Conservation (phyloP, 2,888 invertebrate species). For the Coelogynopora nodosa region DNA sequence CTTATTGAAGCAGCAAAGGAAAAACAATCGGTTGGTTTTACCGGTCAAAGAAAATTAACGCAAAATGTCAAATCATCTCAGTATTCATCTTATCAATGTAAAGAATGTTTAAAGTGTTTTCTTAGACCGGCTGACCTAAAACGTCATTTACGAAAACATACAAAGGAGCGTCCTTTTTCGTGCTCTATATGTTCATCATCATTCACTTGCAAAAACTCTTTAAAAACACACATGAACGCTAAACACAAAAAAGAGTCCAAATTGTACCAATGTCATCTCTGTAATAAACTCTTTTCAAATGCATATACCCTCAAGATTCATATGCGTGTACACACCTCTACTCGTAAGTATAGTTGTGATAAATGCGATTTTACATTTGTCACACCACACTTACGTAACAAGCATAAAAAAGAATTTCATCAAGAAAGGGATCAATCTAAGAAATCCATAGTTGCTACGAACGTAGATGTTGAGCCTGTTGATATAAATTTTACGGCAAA, state of each 20-base stretch:
- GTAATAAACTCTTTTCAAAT: neutral
- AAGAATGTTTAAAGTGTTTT: constrained; percentile 7
- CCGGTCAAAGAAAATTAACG: neutral
- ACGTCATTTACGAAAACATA: constrained; percentile 1
- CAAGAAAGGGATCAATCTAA: neutral
- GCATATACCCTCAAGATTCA: neutral
- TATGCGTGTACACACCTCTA: constrained; percentile 19
- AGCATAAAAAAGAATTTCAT: neutral
- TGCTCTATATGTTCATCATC: neutral
- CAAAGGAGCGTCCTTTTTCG: constrained; percentile 2
- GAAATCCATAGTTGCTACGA: neutral
- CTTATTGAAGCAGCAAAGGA: constrained; percentile 32
- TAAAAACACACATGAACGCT: neutral
- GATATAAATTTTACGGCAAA: too few relatives aligned
- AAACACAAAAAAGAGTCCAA: neutral
- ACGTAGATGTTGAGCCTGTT: neutral
- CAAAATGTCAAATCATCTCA: neutral
- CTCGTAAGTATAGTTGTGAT: neutral
- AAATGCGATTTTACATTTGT: neutral
- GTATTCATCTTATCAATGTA: neutral
- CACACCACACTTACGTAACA: neutral
- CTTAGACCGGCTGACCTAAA: neutral
- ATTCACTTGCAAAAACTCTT: neutral
- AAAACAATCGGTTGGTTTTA: neutral
- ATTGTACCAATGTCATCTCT: neutral